Base-by-base conservation (phyloP, 2,797 vertebrate genomes). In the Pterois miles region DNA sequence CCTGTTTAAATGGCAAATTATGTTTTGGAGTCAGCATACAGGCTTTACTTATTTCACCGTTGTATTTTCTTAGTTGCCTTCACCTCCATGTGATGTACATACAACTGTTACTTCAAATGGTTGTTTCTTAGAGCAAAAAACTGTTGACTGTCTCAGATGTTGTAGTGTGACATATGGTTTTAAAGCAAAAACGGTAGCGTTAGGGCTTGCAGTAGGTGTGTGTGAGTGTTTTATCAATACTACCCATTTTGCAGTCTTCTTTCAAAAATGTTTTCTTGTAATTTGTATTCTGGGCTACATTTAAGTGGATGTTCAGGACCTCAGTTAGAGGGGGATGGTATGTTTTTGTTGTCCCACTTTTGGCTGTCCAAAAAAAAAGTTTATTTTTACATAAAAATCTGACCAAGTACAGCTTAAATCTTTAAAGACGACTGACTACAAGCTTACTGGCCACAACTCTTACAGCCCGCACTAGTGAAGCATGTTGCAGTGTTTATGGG, bases 401-500 rank as follows among this genome's bases (percentile, higher is more conserved):
- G 74, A 78, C 75, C 74, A 22, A 53, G 36, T 48, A 5, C 58
- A 25, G 66, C 67, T 80, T 88, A 76, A 87, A 85, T 86, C 57
- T 89, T 90, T 86, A 83, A 81, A 79, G 65, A 81, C 80, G 78
- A 80, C 62, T 62, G 59, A 82, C 82, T 84, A 84, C 68, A 86
- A 78, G 78, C 81, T 65, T 64, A 80, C 52, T 48, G 59, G 57
- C 72, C 72, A 56, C 59, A 60, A 52, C 82, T 69, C 71, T 62
- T 56, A 20, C 50, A 56, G 40, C 65, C 33, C 5, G 33, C 59
- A 76, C 72, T 56, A 70, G 54, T 83, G 73, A 88, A 85, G 58
- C 79, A 64, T 86, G 74, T 73, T 79, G 53, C 56, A 69, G 65
- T 77, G 70, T 90, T 89, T 83, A 77, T 74, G 38, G 65, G 64